These are phyloP conservation scores for Amphipyra berbera DNA, from an alignment of 2,888 invertebrate species.

Conservation along the genomic window DNA sequence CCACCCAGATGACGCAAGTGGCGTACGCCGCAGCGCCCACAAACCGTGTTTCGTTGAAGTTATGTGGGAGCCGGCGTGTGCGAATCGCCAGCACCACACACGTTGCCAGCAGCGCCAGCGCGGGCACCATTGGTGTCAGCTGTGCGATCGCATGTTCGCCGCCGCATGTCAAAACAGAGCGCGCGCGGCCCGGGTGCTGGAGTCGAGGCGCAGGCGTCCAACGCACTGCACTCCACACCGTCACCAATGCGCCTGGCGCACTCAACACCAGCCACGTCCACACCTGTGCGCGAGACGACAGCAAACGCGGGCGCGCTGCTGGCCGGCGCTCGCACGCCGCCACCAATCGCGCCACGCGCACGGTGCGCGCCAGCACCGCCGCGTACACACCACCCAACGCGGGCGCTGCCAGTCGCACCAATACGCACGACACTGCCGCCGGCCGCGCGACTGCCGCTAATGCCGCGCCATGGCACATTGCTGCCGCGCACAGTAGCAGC, in stretches of 20 bases:
- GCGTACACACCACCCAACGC: constrained; percentile 69
- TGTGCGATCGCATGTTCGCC: constrained; percentile 84
- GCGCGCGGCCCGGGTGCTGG: constrained; percentile 84
- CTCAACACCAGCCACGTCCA: constrained; percentile 90
- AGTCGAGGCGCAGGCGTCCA: constrained; percentile 86
- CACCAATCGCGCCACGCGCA: constrained; percentile 68
- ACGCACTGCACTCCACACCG: constrained; percentile 90
- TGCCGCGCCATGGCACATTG: constrained; percentile 88
- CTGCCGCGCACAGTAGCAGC: constrained; percentile 88
- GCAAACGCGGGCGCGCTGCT: constrained; percentile 54
- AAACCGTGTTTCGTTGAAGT: constrained; percentile 94
- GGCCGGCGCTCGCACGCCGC: constrained; percentile 73
- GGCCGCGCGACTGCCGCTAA: constrained; percentile 88
- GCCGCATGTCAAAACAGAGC: constrained; percentile 91
- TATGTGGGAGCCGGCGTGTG: constrained; percentile 94
- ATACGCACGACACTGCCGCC: constrained; percentile 54
- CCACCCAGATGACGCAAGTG: constrained; percentile 94
- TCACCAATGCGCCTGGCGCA: constrained; percentile 79
- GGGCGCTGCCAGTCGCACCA: constrained; percentile 65
- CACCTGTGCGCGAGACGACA: constrained; percentile 88
- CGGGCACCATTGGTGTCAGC: constrained; percentile 92
- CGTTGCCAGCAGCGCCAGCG: constrained; percentile 92
- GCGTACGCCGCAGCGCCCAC: constrained; percentile 96
- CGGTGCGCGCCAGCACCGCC: constrained; percentile 68
- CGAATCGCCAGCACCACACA: constrained; percentile 95